Percentiles rank a stretch among this genome's conserved stretches.
Conservation (phyloP, 2,113 vertebrate species). For the Rhabdornis inornatus region DNA sequence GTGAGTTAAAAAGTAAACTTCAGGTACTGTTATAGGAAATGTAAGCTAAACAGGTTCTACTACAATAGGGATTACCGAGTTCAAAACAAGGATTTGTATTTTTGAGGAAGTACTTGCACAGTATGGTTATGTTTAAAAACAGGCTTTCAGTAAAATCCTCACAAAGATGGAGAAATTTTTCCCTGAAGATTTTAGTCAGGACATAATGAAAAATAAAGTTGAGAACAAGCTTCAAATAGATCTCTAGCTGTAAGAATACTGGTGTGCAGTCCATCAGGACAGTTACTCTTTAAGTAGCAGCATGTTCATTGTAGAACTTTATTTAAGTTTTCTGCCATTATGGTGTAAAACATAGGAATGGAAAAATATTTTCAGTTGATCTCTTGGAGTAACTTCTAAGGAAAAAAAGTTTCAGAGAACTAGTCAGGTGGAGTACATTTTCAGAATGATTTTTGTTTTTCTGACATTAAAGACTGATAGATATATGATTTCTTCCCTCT, state of each 20-base stretch:
- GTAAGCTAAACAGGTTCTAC: background rate
- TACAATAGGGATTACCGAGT: background rate
- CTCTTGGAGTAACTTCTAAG: background rate
- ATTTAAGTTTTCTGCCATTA: background rate
- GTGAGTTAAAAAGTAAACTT: background rate
- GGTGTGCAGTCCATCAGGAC: background rate
- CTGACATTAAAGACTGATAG: background rate
- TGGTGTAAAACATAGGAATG: background rate
- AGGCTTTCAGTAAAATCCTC: background rate
- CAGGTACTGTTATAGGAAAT: background rate
- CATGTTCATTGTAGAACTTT: background rate
- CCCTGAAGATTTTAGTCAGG: background rate
- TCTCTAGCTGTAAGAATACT: background rate
- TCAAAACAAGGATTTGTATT: background rate
- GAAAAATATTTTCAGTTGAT: background rate
- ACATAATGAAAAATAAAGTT: conserved; percentile 3
- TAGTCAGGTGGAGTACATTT: background rate
- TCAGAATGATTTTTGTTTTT: background rate
- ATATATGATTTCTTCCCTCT: background rate
- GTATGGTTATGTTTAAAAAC: background rate
- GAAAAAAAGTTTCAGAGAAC: background rate
- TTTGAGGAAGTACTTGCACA: background rate
- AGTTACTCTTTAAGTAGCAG: background rate
- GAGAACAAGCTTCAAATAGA: background rate
- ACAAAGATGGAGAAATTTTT: background rate